phyloP scores from a whole-genome alignment of 2,113 vertebrate genomes.

The Pica pica region DNA sequence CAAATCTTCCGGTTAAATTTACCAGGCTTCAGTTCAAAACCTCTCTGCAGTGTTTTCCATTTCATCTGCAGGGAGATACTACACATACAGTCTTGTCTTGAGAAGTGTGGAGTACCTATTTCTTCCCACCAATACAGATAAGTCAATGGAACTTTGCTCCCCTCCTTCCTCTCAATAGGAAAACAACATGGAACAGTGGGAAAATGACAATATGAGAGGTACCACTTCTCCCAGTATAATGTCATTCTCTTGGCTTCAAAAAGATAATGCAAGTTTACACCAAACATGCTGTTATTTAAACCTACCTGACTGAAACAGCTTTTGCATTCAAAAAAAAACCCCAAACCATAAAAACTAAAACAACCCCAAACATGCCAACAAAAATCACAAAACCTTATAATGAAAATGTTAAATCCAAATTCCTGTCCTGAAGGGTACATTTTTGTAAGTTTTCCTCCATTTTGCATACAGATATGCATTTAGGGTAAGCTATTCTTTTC shows the following conservation, averaged over 20 bases:
- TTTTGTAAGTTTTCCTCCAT: background rate
- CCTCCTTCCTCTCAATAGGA: background rate
- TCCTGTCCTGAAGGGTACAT: background rate
- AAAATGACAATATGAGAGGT: background rate
- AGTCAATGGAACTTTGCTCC: background rate
- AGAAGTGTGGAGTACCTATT: background rate
- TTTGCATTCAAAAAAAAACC: accelerated
- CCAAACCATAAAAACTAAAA: accelerated
- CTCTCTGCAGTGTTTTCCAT: background rate
- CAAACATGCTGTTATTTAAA: background rate
- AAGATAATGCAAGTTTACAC: background rate
- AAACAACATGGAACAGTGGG: background rate
- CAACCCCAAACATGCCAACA: background rate
- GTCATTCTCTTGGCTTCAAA: background rate
- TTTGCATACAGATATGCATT: background rate
- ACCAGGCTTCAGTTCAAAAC: background rate
- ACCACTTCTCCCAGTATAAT: background rate
- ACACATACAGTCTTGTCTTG: background rate
- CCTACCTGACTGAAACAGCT: background rate
- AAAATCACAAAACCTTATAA: background rate
- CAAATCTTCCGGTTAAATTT: background rate
- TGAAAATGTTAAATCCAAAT: background rate
- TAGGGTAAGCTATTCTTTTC: background rate
- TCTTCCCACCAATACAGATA: background rate
- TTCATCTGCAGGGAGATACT: background rate